phyloP scores from a whole-genome alignment of 2,113 vertebrate species.

The Sturnira hondurensis region DNA sequence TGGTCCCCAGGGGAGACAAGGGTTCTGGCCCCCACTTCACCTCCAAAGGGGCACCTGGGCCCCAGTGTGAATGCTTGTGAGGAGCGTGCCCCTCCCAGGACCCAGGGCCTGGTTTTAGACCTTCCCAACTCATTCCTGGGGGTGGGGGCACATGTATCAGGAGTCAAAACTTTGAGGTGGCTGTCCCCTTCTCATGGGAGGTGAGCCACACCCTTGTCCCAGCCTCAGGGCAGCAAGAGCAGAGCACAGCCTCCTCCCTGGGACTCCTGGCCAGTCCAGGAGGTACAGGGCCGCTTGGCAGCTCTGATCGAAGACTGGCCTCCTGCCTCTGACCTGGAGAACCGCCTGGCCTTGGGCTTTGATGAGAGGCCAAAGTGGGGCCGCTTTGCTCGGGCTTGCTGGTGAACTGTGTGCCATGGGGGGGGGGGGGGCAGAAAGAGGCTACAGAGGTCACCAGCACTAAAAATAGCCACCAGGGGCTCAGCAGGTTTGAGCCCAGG shows the following conservation, averaged over 20 bases:
- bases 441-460: neutral
- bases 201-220: neutral
- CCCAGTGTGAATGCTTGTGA: fast-evolving
- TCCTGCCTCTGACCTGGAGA: neutral
- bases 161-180: neutral
- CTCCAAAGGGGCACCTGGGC: fast-evolving
- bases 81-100: neutral
- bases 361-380: fast-evolving
- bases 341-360: fast-evolving
- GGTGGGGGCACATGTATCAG: neutral
- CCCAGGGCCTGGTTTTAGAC: neutral
- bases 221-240: fast-evolving
- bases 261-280: fast-evolving
- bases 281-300: fast-evolving
- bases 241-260: fast-evolving
- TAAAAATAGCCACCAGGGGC: neutral
- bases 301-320: neutral
- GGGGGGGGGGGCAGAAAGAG: fast-evolving
- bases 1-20: too few relatives aligned
- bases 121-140: neutral
- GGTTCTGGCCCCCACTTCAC: neutral
- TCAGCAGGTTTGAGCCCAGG: fast-evolving
- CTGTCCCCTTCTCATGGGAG: neutral
- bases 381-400: fast-evolving
- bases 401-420: neutral